Evolutionary conservation across 2,888 invertebrate genomes (phyloP), one percentile per base, ranked within the genome.

Genomic region (Amiota mariae): DNA sequence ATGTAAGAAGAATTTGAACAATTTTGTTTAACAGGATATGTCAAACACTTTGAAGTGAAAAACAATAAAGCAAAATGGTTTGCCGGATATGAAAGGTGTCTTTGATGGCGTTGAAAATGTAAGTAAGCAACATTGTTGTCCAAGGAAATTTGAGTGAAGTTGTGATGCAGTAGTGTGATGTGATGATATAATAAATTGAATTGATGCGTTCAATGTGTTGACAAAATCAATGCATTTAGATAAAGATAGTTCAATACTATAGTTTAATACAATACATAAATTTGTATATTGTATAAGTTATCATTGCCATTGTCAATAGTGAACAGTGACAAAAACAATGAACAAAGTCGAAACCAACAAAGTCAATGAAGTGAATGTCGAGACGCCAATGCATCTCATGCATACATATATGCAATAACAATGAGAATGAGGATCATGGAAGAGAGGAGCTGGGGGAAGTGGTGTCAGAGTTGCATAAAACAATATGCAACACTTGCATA

Each of bases 401-500:
- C 70, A 75, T 76, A 74, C 70, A 75, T 76, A 74, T 48, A 75
- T 76, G 73, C 72, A 75, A n/a, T 18, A 49, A 13, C 67, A 54
- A 51, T 20, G 36, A 36, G 36, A 49, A 15, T 48, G 66, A 18
- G 8, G 49, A 61, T 24, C 51, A 67, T 11, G 57, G 66, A 48
- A 11, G 12, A 66, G 15, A 47, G n/a, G 46, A 1, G 3, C 1
- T 1, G 47, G 48, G 63, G 6, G n/a, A 46, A 20, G 12, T 24
- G 54, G 54, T 0, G 8, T 8, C 15, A 18, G 11, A 59, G 13
- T 48, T 4, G 18, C 12, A 68, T 24, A 71, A 71, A 71, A 71
- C 48, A 72, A 77, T 77, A 79, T 79, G 80, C 82, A 81, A 77
- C 72, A 77, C 70, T 82, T 81, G 81, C 85, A 81, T 83, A 85